Evolutionary conservation across 92 coral and sea anemone genomes (phyloP), one percentile per base, ranked within the genome.

Genomic region (Palythoa heliodiscus): DNA sequence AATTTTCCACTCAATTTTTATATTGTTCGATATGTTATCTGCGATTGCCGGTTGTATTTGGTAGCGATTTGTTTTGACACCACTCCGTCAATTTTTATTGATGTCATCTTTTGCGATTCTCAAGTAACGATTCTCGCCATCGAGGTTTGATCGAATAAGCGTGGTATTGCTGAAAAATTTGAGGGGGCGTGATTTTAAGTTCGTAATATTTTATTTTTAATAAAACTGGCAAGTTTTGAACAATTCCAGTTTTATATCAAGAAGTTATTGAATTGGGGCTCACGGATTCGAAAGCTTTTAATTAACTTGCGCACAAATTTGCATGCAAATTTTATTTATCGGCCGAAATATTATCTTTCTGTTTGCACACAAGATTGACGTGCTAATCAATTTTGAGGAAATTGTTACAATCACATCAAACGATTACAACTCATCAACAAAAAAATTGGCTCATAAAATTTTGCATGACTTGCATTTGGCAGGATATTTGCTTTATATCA

Each of bases 241-340:
- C 73, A 80, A 80, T 80, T 53, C 74, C 35, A 52, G 73, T 66
- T 80, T 80, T 40, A 80, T 80, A 90, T 90, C 88, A 87, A 86
- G 93, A 78, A 77, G 79, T 90, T 84, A 90, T 90, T 90, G 93
- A 90, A 87, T 90, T 90, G 88, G 73, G 88, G 86, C 88, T 87
- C 88, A 83, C 74, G 82, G 88, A 83, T 87, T 90, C 82, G 85
- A 88, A 82, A 90, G 93, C 86, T 90, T 90, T 87, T 87, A 90
- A 87, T 90, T 87, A 90, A 89, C 90, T 90, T 53, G 76, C 88
- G 76, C 76, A 87, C 90, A 90, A 90, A 93, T 93, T 93, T 93
- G 93, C 97, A 93, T 93, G 61, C 74, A 80, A 80, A 64, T 80
- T 80, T 91, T 88, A 15, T 89, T 92, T 87, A 73, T 85, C 89